A percentile compares a stretch with the other conserved stretches of the same genome.
These are phyloP conservation scores for Paraescarpia echinospica DNA, from an alignment of 1,140 invertebrate genomes.

Conservation along the genomic window DNA sequence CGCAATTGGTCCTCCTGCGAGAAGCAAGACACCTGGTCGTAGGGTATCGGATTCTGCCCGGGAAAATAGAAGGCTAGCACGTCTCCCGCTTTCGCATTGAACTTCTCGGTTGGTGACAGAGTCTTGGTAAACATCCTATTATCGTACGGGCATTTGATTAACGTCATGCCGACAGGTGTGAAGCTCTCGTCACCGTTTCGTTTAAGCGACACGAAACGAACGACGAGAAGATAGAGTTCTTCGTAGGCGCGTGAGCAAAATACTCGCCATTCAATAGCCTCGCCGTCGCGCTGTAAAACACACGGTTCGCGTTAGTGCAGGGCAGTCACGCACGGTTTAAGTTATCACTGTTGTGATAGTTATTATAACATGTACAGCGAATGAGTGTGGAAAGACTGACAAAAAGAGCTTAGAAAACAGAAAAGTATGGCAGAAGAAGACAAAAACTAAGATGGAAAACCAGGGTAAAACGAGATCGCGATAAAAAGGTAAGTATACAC, in stretches of 20 bases:
- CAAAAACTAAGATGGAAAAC: too few relatives aligned
- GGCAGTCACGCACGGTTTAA: too few relatives aligned
- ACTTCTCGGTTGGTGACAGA: background rate
- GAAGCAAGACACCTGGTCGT: background rate
- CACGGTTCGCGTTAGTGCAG: too few relatives aligned
- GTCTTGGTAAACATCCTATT: background rate
- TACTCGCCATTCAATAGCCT: background rate
- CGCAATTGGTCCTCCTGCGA: conserved; percentile 8
- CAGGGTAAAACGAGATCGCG: too few relatives aligned
- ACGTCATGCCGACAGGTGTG: background rate
- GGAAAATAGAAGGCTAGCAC: conserved; percentile 1
- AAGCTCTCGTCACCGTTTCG: background rate
- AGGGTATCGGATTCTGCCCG: background rate
- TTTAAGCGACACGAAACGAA: background rate
- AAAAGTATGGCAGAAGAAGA: too few relatives aligned
- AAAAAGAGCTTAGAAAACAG: too few relatives aligned
- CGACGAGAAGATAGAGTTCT: background rate
- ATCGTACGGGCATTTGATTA: background rate
- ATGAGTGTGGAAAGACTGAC: too few relatives aligned
- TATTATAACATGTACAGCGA: too few relatives aligned
- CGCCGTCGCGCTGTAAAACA: background rate
- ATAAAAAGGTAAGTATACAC: too few relatives aligned
- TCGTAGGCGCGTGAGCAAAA: background rate
- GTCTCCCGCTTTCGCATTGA: background rate
- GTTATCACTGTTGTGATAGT: too few relatives aligned